These are phyloP conservation scores for Polylopha cassiicola DNA, from an alignment of 2,888 invertebrate genomes.

Conservation along the genomic window DNA sequence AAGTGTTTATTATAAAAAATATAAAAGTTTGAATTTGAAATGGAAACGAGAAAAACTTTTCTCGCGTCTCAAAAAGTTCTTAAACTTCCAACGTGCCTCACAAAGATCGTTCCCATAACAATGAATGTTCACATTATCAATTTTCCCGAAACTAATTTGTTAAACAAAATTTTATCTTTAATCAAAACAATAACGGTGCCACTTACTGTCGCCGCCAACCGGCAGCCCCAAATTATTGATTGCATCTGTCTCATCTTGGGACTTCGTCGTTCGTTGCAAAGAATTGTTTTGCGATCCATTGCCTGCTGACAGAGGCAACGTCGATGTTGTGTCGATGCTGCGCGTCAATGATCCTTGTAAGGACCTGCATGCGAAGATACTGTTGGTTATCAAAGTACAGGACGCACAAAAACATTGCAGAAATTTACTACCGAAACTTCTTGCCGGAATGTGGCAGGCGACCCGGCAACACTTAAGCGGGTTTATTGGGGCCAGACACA, in stretches of 20 bases:
- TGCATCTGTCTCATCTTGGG: slow-evolving; percentile 59
- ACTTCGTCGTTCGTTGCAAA: slow-evolving; percentile 60
- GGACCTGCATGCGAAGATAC: slow-evolving; percentile 40
- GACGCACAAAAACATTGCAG: slow-evolving; percentile 18
- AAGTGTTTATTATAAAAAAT: too few relatives aligned
- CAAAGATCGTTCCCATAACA: neutral
- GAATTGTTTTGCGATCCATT: slow-evolving; percentile 66
- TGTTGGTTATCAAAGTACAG: slow-evolving; percentile 2
- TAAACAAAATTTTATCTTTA: slow-evolving; percentile 17
- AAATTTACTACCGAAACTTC: slow-evolving; percentile 20
- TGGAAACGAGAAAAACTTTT: too few relatives aligned
- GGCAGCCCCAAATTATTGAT: slow-evolving; percentile 67
- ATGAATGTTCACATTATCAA: slow-evolving; percentile 10
- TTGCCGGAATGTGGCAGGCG: slow-evolving; percentile 14
- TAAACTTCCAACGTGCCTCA: too few relatives aligned
- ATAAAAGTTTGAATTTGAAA: too few relatives aligned
- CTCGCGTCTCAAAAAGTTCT: too few relatives aligned
- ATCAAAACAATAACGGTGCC: slow-evolving; percentile 17
- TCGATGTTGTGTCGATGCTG: slow-evolving; percentile 68
- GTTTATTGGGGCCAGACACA: slow-evolving; percentile 15
- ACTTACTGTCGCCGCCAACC: slow-evolving; percentile 43
- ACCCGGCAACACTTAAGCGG: slow-evolving; percentile 5
- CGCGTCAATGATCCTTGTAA: slow-evolving; percentile 69
- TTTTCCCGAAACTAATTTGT: slow-evolving; percentile 10
- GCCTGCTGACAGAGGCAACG: slow-evolving; percentile 59